These are phyloP conservation scores for Brachionus paranguensis DNA, from an alignment of 1,140 invertebrate genomes.

Conservation along the genomic window DNA sequence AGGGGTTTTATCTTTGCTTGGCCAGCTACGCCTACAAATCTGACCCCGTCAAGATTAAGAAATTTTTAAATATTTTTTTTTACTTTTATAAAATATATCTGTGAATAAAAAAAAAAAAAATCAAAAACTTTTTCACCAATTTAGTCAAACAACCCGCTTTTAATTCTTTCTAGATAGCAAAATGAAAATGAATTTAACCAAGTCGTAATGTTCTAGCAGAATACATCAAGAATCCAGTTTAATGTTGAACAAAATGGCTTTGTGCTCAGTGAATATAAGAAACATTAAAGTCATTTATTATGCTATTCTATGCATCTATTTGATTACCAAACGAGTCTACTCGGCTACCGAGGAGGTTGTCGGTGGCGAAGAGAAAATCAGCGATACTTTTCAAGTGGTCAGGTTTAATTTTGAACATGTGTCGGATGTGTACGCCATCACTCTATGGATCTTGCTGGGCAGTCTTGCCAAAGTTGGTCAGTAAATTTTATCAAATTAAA, in stretches of 20 bases:
- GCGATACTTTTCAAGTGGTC: conserved; percentile 4
- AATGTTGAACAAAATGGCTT: not conserved
- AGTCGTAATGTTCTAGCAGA: not conserved
- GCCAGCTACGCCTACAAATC: not conserved
- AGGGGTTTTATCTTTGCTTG: not conserved
- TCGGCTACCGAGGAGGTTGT: conserved; percentile 24
- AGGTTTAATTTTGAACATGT: conserved; percentile 40
- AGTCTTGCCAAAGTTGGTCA: conserved; percentile 37
- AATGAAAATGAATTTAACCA: not conserved
- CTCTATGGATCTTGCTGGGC: conserved; percentile 39
- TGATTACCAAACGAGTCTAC: conserved; percentile 5
- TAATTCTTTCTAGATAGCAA: not conserved
- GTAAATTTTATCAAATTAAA: not conserved
- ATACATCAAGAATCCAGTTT: not conserved
- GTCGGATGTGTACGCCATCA: conserved; percentile 34
- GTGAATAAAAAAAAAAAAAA: not conserved
- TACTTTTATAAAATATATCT: not conserved
- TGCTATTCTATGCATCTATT: not conserved
- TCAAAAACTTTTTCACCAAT: not conserved
- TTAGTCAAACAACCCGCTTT: not conserved
- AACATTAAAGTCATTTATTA: not conserved
- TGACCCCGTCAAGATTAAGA: not conserved
- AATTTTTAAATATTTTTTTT: not conserved
- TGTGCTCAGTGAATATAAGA: not conserved
- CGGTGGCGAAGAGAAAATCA: conserved; percentile 24